These are phyloP conservation scores for Xylocopa sonorina DNA, from an alignment of 1,140 invertebrate genomes.

Conservation along the genomic window DNA sequence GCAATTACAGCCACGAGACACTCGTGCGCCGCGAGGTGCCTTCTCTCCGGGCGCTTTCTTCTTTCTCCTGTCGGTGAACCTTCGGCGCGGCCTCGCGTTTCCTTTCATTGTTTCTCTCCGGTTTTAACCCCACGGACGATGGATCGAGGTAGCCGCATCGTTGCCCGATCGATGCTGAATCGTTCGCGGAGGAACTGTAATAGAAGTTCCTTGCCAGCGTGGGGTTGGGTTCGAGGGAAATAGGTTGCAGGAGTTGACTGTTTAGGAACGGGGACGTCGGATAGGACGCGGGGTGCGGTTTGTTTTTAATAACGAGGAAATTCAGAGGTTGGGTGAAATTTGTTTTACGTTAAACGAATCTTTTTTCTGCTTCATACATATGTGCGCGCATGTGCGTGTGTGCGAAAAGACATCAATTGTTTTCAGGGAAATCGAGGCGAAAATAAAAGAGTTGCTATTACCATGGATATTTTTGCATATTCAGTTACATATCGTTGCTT, in stretches of 20 bases:
- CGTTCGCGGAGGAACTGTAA: constrained; percentile 13
- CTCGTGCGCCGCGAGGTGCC: constrained; percentile 47
- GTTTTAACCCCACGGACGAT: not conserved
- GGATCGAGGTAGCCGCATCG: not conserved
- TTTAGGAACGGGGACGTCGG: no score
- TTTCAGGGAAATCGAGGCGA: no score
- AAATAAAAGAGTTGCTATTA: no score
- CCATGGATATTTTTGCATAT: no score
- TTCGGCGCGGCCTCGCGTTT: not conserved
- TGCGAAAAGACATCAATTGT: no score
- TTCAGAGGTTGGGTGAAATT: no score
- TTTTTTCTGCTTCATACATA: no score
- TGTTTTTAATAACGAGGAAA: not conserved
- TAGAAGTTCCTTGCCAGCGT: not conserved
- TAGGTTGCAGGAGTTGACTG: not conserved
- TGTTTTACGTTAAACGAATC: no score
- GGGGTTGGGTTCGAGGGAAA: not conserved
- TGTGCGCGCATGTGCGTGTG: no score
- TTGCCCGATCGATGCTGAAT: not conserved
- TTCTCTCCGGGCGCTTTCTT: constrained; percentile 5
- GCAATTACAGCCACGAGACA: constrained; percentile 65
- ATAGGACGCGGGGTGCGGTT: not conserved
- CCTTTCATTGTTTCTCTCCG: constrained; percentile 3
- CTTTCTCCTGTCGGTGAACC: not conserved
- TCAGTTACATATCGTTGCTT: no score